phyloP scores from a whole-genome alignment of 2,113 vertebrate species.

The Buteo buteo region DNA sequence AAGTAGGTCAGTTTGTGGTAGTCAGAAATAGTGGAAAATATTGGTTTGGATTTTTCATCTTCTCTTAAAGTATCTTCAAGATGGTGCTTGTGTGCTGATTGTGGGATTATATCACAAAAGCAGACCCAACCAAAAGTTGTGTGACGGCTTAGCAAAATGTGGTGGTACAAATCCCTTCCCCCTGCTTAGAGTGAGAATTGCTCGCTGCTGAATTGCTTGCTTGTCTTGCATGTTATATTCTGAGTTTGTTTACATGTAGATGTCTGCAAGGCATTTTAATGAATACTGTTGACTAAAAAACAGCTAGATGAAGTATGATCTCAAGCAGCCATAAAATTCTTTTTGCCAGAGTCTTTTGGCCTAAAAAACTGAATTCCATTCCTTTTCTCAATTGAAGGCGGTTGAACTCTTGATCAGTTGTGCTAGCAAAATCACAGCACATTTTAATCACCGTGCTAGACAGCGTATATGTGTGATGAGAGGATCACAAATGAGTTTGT shows the following conservation, averaged over 20 bases:
- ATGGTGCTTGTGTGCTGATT: constrained; percentile 32
- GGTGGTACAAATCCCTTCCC: neutral
- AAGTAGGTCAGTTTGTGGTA: constrained; percentile 37
- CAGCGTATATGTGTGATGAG: fast-evolving
- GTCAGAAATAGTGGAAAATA: constrained; percentile 21
- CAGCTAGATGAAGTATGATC: neutral
- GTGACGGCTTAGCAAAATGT: neutral
- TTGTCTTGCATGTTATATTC: neutral
- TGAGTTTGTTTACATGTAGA: neutral
- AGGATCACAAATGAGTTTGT: neutral
- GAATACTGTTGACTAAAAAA: neutral
- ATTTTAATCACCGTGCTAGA: neutral
- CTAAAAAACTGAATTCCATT: neutral
- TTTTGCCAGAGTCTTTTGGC: neutral
- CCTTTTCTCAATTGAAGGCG: neutral
- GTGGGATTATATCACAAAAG: constrained; percentile 51
- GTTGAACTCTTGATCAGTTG: neutral
- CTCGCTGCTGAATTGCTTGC: neutral
- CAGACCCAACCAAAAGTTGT: neutral
- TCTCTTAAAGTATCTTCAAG: constrained; percentile 19
- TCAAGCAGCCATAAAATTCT: neutral
- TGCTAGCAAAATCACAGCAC: neutral
- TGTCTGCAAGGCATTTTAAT: neutral
- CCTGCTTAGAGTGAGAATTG: neutral
- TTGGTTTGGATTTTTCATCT: constrained; percentile 46